These are phyloP conservation scores for Galaxea fascicularis DNA, from an alignment of 92 coral and sea anemone species.

Conservation along the genomic window DNA sequence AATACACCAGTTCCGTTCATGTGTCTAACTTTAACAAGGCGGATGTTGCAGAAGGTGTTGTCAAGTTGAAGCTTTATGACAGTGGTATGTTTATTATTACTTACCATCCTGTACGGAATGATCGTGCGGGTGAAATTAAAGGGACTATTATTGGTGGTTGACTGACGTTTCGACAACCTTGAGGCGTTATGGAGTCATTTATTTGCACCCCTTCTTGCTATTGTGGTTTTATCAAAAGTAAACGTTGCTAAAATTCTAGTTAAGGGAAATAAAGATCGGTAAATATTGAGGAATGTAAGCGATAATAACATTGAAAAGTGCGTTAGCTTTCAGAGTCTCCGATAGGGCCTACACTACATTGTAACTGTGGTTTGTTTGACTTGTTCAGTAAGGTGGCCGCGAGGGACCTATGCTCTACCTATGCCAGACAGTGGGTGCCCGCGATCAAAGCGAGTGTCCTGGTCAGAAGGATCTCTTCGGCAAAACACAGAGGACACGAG, in stretches of 20 bases:
- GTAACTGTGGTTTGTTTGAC: neutral
- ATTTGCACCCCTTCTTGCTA: too few species aligned
- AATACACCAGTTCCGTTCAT: slow-evolving; percentile 14
- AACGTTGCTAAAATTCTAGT: too few species aligned
- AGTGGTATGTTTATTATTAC: slow-evolving; percentile 5
- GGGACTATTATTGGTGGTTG: too few species aligned
- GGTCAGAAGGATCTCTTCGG: slow-evolving; percentile 54
- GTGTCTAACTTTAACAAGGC: slow-evolving; percentile 12
- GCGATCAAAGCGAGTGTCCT: slow-evolving; percentile 20
- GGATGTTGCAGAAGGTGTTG: neutral
- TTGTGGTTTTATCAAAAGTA: too few species aligned
- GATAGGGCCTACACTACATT: too few species aligned
- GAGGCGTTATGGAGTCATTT: too few species aligned
- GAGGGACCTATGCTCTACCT: slow-evolving; percentile 65
- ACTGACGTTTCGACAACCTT: too few species aligned
- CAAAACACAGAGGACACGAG: slow-evolving; percentile 70
- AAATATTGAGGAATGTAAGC: too few species aligned
- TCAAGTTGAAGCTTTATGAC: slow-evolving; percentile 15
- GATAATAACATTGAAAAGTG: too few species aligned
- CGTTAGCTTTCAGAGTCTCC: too few species aligned
- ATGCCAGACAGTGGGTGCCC: slow-evolving; percentile 70
- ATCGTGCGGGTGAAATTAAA: too few species aligned
- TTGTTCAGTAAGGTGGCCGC: slow-evolving; percentile 50
- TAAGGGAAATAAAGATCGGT: too few species aligned
- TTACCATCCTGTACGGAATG: neutral